These are phyloP conservation scores for Boloria euphrosyne DNA, from an alignment of 2,888 invertebrate genomes.

Conservation along the genomic window DNA sequence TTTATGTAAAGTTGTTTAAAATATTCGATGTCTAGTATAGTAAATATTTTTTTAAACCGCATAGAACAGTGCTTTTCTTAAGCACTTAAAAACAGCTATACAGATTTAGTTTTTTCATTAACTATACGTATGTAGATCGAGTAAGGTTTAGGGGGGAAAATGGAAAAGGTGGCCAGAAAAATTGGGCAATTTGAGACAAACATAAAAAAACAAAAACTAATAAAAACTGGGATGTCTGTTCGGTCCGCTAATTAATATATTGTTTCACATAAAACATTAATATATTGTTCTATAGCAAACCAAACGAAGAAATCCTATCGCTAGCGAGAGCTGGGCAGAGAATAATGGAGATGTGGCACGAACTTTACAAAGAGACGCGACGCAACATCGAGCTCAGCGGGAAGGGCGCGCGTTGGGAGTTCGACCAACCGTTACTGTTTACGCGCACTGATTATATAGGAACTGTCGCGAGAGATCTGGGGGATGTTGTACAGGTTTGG, in stretches of 20 bases:
- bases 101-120: too few relatives aligned
- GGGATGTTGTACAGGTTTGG: conserved; percentile 86
- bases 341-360: conserved; percentile 89
- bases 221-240: too few relatives aligned
- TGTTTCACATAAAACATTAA: too few relatives aligned
- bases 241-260: too few relatives aligned
- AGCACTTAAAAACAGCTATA: too few relatives aligned
- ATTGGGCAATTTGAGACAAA: too few relatives aligned
- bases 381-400: conserved; percentile 93
- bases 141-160: too few relatives aligned
- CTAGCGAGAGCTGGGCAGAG: conserved; percentile 83
- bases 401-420: conserved; percentile 95
- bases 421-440: conserved; percentile 91
- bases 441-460: conserved; percentile 93
- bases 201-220: too few relatives aligned
- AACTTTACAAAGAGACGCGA: conserved; percentile 88
- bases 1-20: not conserved
- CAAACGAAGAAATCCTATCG: conserved; percentile 78
- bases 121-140: too few relatives aligned
- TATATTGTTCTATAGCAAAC: conserved; percentile 59
- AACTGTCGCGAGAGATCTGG: conserved; percentile 89
- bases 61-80: too few relatives aligned
- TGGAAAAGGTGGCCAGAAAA: too few relatives aligned
- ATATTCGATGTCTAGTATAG: not conserved
- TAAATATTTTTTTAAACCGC: too few relatives aligned